Conservation (phyloP, 2,888 invertebrate genomes). For the Dicyrtoma fusca region DNA sequence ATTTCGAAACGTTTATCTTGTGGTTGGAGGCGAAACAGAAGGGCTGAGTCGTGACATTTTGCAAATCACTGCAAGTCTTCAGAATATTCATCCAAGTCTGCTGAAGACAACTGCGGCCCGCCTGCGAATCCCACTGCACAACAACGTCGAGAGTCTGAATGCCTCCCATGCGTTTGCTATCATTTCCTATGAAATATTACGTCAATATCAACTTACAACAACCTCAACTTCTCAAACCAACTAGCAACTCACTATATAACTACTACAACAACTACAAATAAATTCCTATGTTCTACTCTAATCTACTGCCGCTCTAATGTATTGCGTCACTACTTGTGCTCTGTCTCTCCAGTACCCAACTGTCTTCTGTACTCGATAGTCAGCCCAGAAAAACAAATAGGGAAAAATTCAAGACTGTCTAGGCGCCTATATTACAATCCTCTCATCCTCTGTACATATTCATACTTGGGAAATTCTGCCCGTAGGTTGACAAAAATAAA, state of each 20-base stretch:
- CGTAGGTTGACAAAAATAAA: too few species aligned
- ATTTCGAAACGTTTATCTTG: conserved; percentile 67
- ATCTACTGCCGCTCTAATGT: too few species aligned
- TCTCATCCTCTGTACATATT: too few species aligned
- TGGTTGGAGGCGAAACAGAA: conserved; percentile 87
- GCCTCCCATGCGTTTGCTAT: conserved; percentile 80
- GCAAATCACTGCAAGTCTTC: conserved; percentile 60
- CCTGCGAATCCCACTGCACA: conserved; percentile 77
- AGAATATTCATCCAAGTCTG: conserved; percentile 25
- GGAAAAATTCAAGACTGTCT: too few species aligned
- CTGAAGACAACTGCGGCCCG: conserved; percentile 66
- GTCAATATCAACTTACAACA: conserved; percentile 62
- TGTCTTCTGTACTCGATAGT: too few species aligned
- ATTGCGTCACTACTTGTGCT: too few species aligned
- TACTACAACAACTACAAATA: too few species aligned
- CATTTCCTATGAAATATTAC: conserved; percentile 79
- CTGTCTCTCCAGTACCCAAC: too few species aligned
- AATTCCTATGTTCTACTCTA: too few species aligned
- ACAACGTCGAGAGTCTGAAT: conserved; percentile 82
- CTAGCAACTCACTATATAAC: not conserved
- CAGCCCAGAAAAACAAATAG: too few species aligned
- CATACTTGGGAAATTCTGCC: too few species aligned
- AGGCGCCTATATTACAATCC: too few species aligned
- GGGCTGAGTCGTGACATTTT: conserved; percentile 77
- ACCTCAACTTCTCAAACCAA: not conserved